Conservation (phyloP, 2,113 vertebrate genomes). For the Cavia porcellus region DNA sequence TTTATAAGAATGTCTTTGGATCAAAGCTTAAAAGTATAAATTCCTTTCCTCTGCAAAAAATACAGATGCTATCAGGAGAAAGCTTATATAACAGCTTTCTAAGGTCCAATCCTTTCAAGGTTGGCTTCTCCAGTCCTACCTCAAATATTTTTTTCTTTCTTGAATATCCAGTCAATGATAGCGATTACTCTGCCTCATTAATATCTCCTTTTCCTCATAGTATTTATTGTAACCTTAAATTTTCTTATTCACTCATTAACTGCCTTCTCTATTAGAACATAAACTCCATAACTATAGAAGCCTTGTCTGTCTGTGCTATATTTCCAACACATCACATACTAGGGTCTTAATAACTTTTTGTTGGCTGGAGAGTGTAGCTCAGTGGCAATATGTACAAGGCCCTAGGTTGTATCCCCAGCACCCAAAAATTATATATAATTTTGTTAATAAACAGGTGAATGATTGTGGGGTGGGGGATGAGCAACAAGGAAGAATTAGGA, state of each 20-base stretch:
- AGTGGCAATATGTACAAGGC: background rate
- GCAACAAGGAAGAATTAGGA: background rate
- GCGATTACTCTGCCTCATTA: background rate
- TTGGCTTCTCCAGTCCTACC: background rate
- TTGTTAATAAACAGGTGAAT: background rate
- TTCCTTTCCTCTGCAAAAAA: conserved; percentile 32
- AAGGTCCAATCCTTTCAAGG: background rate
- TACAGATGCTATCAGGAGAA: background rate
- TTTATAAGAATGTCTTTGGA: background rate
- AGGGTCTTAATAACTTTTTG: background rate
- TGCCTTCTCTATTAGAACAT: background rate
- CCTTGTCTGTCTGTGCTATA: background rate
- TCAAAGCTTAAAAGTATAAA: background rate
- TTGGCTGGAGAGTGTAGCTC: background rate
- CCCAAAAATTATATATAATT: background rate
- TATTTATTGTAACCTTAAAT: background rate
- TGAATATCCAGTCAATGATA: background rate
- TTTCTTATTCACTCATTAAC: background rate
- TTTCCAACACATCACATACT: background rate
- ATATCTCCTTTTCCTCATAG: background rate
- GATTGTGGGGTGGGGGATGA: background rate
- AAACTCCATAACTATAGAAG: background rate
- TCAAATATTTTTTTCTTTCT: conserved; percentile 29
- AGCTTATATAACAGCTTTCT: background rate
- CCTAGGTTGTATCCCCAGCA: background rate